Conservation (phyloP, 2,888 invertebrate species). For the Ferrisia virgata region DNA sequence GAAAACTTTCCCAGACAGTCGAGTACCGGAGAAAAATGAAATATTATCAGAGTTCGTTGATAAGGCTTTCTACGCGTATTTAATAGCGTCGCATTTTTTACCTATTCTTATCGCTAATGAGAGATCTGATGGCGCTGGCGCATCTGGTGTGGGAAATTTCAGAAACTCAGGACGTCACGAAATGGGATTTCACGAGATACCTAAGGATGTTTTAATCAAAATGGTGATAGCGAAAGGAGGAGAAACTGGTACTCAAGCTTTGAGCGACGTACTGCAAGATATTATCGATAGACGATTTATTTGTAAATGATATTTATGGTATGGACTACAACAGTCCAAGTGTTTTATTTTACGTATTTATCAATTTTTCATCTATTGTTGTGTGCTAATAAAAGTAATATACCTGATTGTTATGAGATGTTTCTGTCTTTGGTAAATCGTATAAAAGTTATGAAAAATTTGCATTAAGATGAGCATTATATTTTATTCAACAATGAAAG, state of each 20-base stretch:
- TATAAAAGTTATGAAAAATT: no score
- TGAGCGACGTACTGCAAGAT: neutral
- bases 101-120: neutral
- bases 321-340: no score
- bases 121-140: neutral
- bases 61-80: neutral
- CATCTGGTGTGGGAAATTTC: neutral
- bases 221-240: neutral
- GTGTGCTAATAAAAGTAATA: no score
- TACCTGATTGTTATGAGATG: no score
- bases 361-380: no score
- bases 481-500: no score
- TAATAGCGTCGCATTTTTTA: neutral
- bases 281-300: neutral
- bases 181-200: neutral
- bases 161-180: neutral
- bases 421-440: no score
- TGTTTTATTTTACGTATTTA: no score
- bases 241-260: neutral
- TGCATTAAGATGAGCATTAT: no score
- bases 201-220: neutral
- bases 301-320: neutral
- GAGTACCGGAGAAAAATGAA: neutral
- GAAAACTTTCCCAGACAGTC: neutral
- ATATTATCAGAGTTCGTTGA: neutral